Evolutionary conservation across 2,113 vertebrate species (phyloP).

Genomic region (Phasianus colchicus): DNA sequence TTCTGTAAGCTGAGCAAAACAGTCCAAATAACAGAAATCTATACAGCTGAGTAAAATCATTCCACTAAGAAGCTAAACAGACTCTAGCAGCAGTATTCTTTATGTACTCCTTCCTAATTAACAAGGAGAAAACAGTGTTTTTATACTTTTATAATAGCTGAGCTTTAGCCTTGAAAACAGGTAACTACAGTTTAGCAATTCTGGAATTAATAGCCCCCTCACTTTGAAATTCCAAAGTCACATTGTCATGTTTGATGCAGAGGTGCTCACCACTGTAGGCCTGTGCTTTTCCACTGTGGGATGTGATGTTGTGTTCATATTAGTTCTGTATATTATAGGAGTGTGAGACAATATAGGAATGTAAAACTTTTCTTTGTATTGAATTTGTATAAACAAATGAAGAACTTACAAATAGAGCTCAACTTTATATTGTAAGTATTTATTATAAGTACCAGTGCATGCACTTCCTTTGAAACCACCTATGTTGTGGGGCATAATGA

Average conservation of each 20-base stretch:
- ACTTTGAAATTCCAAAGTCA: not conserved
- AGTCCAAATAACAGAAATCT: not conserved
- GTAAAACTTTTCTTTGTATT: not conserved
- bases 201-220: accelerated
- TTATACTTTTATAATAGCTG: not conserved
- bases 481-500: not conserved
- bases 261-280: not conserved
- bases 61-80: not conserved
- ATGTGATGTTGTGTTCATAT: not conserved
- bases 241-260: not conserved
- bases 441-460: not conserved
- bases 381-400: not conserved
- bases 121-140: not conserved
- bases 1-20: not conserved
- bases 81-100: not conserved
- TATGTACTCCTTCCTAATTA: not conserved
- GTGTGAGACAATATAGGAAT: not conserved
- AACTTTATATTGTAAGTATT: not conserved
- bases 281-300: not conserved
- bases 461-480: not conserved
- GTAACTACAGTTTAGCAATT: not conserved
- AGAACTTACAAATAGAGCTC: not conserved
- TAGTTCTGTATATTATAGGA: not conserved
- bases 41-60: not conserved
- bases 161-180: not conserved